Evolutionary conservation across 2,113 vertebrate genomes (phyloP), one percentile per base, ranked within the genome.

Genomic region (Oxygymnocypris stewartii): DNA sequence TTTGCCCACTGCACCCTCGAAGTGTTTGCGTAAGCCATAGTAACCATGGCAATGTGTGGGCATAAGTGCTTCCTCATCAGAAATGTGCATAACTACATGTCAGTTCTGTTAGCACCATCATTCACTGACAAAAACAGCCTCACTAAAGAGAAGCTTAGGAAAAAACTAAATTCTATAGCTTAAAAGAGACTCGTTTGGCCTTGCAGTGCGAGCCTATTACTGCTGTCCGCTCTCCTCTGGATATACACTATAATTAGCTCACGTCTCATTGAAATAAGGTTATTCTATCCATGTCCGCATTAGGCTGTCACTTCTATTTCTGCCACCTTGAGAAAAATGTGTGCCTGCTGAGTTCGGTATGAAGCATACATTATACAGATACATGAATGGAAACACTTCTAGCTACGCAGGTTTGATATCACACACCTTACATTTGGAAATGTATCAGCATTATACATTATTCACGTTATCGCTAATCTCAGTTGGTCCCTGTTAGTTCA

Each of bases 191-290:
- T 65, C 0, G 1, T 65, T 80, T 61, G 37, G 35, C 23, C 54
- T 57, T 79, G 51, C 51, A 59, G 16, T 92, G 90, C 84, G 59
- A 77, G 88, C 20, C 89, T 87, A 89, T 89, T 87, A 91, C 90
- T 87, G 91, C 91, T 88, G 90, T 84, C 20, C 23, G 91, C 37
- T 90, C 92, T 93, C 91, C 88, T 93, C 93, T 89, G 92, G 90
- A 92, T 93, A 91, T 88, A 87, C 84, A 78, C 94, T 94, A 94
- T 95, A 93, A 92, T 94, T 94, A 94, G 91, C 86, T 85, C 51
- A 88, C 92, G 91, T 92, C 90, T 93, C 88, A 28, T 87, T 87
- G 93, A 94, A 95, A 95, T 92, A 94, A 93, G 93, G 93, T 93
- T 93, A 92, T 88, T 93, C 88, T 87, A 89, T 89, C 89, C 89